phyloP scores from a whole-genome alignment of 2,888 invertebrate genomes.

The Phyllotreta cruciferae region DNA sequence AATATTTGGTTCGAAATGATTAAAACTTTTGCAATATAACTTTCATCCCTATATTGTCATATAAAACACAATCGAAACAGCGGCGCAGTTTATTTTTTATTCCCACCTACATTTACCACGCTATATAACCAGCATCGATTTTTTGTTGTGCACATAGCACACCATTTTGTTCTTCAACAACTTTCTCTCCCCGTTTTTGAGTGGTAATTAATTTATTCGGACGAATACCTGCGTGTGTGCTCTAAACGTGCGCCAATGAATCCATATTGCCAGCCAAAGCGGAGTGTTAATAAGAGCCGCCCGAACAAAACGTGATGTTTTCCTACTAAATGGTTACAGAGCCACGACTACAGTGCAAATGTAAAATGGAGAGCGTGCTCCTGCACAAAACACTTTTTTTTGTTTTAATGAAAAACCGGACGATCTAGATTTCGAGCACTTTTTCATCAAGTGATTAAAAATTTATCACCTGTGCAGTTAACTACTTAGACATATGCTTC shows the following conservation, averaged over 20 bases:
- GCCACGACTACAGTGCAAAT: conserved; percentile 53
- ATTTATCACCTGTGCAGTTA: not conserved
- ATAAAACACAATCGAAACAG: conserved; percentile 22
- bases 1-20: conserved; percentile 24
- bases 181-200: too few species aligned
- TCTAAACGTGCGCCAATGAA: conserved; percentile 2
- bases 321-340: conserved; percentile 53
- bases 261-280: conserved; percentile 22
- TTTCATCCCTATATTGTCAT: conserved; percentile 20
- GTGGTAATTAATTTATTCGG: too few species aligned
- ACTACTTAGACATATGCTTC: not conserved
- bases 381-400: conserved; percentile 54
- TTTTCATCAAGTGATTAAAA: not conserved
- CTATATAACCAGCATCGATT: too few species aligned
- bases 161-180: too few species aligned
- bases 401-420: conserved; percentile 16
- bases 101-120: too few species aligned
- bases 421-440: not conserved
- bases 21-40: conserved; percentile 28
- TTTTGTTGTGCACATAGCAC: too few species aligned
- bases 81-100: not conserved
- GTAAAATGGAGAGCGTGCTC: conserved; percentile 54
- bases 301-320: conserved; percentile 49
- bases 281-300: conserved; percentile 27
- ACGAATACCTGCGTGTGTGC: too few species aligned